phyloP scores from a whole-genome alignment of 2,797 vertebrate genomes.

The Chiloscyllium punctatum region DNA sequence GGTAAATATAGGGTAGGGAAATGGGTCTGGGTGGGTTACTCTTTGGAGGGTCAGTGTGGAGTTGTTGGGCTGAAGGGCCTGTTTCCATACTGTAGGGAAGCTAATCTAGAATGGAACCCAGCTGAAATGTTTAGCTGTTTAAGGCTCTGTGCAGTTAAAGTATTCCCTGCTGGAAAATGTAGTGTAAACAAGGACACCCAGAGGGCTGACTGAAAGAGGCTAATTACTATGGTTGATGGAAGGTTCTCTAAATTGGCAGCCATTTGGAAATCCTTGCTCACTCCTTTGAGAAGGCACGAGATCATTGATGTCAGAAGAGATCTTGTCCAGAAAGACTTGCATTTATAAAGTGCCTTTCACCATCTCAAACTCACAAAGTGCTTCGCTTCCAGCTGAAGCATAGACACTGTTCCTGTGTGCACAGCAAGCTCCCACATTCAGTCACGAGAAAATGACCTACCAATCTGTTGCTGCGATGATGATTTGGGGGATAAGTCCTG shows the following conservation, averaged over 20 bases:
- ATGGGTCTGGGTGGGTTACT: no score
- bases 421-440: background rate
- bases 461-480: background rate
- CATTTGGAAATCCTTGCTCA: background rate
- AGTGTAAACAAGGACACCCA: background rate
- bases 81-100: no score
- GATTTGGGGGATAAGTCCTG: background rate
- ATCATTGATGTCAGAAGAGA: background rate
- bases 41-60: no score
- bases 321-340: background rate
- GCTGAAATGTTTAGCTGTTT: background rate
- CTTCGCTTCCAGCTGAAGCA: background rate
- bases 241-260: background rate
- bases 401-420: background rate
- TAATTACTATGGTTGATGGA: background rate
- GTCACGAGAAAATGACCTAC: background rate
- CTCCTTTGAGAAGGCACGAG: background rate
- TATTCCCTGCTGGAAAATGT: background rate
- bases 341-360: background rate
- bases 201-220: background rate
- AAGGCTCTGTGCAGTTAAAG: background rate
- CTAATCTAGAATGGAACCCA: background rate
- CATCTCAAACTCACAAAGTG: background rate
- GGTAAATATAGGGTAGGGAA: no score
- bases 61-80: no score